Conservation (phyloP, 2,888 invertebrate species). For the Harpalus rubripes region DNA sequence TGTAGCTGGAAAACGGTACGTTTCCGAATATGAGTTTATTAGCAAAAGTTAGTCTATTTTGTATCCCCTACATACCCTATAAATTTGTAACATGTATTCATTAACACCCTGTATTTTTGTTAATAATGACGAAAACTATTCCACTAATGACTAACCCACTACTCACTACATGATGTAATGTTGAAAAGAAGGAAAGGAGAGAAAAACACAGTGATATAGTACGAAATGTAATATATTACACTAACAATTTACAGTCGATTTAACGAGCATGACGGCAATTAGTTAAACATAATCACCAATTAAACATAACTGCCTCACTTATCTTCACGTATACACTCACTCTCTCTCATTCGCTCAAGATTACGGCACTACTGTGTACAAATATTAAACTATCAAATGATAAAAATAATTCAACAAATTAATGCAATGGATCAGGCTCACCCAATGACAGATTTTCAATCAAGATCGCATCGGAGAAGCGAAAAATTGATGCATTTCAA, state of each 20-base stretch:
- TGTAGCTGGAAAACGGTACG: no score
- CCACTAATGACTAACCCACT: no score
- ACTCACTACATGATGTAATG: background rate
- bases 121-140: no score
- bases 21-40: no score
- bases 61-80: no score
- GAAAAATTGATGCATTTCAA: slow-evolving; percentile 54
- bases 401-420: slow-evolving; percentile 64
- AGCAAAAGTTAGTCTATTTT: no score
- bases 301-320: slow-evolving; percentile 61
- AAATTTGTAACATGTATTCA: no score
- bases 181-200: slow-evolving; percentile 9
- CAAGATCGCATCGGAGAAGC: slow-evolving; percentile 43
- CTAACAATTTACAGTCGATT: slow-evolving; percentile 52
- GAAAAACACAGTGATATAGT: slow-evolving; percentile 35
- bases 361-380: slow-evolving; percentile 58
- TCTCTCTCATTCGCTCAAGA: slow-evolving; percentile 25
- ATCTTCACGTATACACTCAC: slow-evolving; percentile 25
- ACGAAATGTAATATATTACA: slow-evolving; percentile 58
- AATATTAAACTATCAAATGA: slow-evolving; percentile 61
- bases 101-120: no score
- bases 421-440: slow-evolving; percentile 36
- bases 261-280: slow-evolving; percentile 55
- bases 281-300: slow-evolving; percentile 65
- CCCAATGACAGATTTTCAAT: slow-evolving; percentile 44